These are phyloP conservation scores for Drosophila nannoptera DNA, from an alignment of 1,140 invertebrate genomes.

Conservation along the genomic window DNA sequence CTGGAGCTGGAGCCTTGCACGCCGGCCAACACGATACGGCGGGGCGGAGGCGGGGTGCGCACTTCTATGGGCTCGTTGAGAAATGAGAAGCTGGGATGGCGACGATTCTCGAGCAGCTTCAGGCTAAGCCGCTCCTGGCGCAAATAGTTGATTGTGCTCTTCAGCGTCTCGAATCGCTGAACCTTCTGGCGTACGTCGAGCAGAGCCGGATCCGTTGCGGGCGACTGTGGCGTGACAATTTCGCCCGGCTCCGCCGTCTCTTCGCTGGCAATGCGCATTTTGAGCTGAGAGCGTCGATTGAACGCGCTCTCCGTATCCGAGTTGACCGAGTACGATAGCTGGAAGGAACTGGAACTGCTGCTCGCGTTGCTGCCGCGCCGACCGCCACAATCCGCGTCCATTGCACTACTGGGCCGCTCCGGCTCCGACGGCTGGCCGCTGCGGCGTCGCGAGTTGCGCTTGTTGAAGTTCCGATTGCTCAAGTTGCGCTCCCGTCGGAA, in stretches of 20 bases:
- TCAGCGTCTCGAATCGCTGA: slow-evolving; percentile 63
- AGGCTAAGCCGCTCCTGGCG: slow-evolving; percentile 56
- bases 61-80: slow-evolving; percentile 1
- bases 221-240: slow-evolving; percentile 13
- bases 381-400: slow-evolving; percentile 36
- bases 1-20: slow-evolving; percentile 32
- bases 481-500: slow-evolving; percentile 75
- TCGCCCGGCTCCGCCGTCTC: slow-evolving; percentile 1
- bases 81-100: slow-evolving; percentile 45
- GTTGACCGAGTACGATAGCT: slow-evolving; percentile 64
- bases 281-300: slow-evolving; percentile 55
- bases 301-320: slow-evolving; percentile 68
- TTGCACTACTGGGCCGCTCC: slow-evolving; percentile 48
- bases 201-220: slow-evolving; percentile 59
- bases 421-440: slow-evolving; percentile 46
- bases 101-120: slow-evolving; percentile 61
- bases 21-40: slow-evolving; percentile 27
- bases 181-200: slow-evolving; percentile 72
- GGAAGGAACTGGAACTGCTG: slow-evolving; percentile 61
- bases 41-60: slow-evolving; percentile 39
- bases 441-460: slow-evolving; percentile 65
- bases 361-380: slow-evolving; percentile 25
- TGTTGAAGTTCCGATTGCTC: slow-evolving; percentile 74
- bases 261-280: slow-evolving; percentile 50
- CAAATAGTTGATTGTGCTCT: slow-evolving; percentile 37